Conservation (phyloP, 2,113 vertebrate species). For the Craseonycteris thonglongyai region DNA sequence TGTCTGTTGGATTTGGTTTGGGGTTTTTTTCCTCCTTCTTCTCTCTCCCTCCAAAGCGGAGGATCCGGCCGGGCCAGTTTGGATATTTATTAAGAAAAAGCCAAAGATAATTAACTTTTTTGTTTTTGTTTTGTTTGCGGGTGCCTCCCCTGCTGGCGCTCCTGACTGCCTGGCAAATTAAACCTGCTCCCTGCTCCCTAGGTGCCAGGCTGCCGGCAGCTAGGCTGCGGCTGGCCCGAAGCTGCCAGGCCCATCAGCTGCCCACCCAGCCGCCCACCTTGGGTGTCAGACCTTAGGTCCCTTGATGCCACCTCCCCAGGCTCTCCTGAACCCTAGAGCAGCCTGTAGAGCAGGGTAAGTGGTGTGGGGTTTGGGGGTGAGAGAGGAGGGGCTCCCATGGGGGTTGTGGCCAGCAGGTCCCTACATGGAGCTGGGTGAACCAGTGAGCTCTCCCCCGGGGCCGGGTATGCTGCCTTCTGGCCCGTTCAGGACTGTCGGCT, state of each 20-base stretch:
- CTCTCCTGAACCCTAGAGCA: not conserved
- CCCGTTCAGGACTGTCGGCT: not conserved
- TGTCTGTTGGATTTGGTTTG: slow-evolving; percentile 49
- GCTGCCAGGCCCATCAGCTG: not conserved
- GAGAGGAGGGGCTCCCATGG: not conserved
- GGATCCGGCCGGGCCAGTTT: slow-evolving; percentile 86
- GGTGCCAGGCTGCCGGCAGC: slow-evolving; percentile 55
- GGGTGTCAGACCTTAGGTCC: slow-evolving; percentile 2
- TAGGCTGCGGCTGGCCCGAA: slow-evolving; percentile 34
- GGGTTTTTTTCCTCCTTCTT: slow-evolving; percentile 52
- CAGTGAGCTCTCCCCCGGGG: not conserved
- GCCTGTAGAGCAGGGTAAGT: slow-evolving; percentile 63
- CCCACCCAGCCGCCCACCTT: slow-evolving; percentile 15
- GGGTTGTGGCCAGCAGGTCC: not conserved
- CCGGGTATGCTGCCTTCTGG: not conserved
- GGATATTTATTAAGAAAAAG: slow-evolving; percentile 89
- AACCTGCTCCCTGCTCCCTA: slow-evolving; percentile 77
- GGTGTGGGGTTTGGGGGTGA: not conserved
- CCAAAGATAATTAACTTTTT: slow-evolving; percentile 88
- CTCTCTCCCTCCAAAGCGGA: slow-evolving; percentile 74
- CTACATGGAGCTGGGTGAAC: not conserved
- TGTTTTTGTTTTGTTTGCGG: slow-evolving; percentile 85
- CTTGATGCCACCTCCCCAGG: slow-evolving; percentile 19
- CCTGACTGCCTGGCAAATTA: slow-evolving; percentile 81
- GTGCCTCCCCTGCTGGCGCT: slow-evolving; percentile 84